These are phyloP conservation scores for Trichogramma evanescens DNA, from an alignment of 2,888 invertebrate genomes.

Conservation along the genomic window DNA sequence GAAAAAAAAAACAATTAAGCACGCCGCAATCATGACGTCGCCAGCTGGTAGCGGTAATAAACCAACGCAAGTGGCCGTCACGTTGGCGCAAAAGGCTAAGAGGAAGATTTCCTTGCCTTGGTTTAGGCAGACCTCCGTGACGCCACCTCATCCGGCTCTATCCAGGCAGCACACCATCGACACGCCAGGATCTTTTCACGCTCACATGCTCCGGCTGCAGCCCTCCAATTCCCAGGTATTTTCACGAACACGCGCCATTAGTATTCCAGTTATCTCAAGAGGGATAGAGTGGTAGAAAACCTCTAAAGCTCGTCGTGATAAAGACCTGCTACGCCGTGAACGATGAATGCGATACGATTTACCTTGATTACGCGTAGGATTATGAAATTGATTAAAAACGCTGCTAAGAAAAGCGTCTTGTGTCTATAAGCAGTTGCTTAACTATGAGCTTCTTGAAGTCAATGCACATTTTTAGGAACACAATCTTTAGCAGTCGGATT, in stretches of 20 bases:
- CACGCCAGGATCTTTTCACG: slow-evolving; percentile 79
- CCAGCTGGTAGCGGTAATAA: slow-evolving; percentile 29
- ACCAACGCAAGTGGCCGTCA: slow-evolving; percentile 30
- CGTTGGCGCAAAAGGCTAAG: slow-evolving; percentile 59
- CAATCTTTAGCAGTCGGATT: too few relatives aligned
- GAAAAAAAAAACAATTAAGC: too few relatives aligned
- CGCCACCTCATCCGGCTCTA: slow-evolving; percentile 65
- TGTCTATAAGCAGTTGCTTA: too few relatives aligned
- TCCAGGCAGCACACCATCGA: slow-evolving; percentile 86
- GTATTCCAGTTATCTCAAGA: not conserved
- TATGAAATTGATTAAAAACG: too few relatives aligned
- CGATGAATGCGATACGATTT: too few relatives aligned
- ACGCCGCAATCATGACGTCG: slow-evolving; percentile 33
- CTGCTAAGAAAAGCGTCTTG: too few relatives aligned
- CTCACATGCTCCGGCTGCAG: slow-evolving; percentile 63
- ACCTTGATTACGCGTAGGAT: too few relatives aligned
- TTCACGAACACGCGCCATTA: slow-evolving; percentile 14
- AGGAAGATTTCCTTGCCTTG: slow-evolving; percentile 85
- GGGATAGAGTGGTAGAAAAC: not conserved
- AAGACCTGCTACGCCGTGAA: too few relatives aligned
- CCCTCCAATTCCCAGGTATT: slow-evolving; percentile 58
- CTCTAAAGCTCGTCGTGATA: not conserved
- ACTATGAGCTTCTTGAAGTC: too few relatives aligned
- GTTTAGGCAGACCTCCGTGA: slow-evolving; percentile 77
- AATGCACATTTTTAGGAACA: too few relatives aligned